Base-by-base conservation (phyloP, 2,113 vertebrate genomes). In the Tragelaphus strepsiceros region DNA sequence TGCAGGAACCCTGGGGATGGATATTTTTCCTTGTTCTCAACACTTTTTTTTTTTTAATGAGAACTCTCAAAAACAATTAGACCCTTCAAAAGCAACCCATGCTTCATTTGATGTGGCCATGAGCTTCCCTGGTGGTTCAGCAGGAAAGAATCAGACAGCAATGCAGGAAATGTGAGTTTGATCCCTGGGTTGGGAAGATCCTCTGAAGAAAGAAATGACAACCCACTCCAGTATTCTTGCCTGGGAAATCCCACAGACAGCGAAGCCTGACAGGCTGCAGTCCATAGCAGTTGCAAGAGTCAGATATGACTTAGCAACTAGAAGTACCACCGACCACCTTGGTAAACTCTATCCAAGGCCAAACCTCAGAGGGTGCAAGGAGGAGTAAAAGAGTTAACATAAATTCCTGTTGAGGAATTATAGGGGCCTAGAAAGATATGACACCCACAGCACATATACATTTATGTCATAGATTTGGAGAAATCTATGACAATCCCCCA, bases 21-120 rank as follows among this genome's bases (percentile, higher is more conserved):
- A 58, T 86, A 49, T 51, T 43, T 88, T 93, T 71, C 15, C 82
- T 94, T 46, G 28, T 97, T 95, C 59, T 91, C 96, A 62, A 83
- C 74, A 90, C 5, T 1, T 43, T 43, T 43, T 39, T 39, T 51
- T 82, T 82, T 82, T n/a, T 16, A 30, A 46, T 92, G n/a, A 93
- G 67, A 83, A 54, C 16, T 87, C 89, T 11, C 6, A 93, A 94
- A 58, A 77, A 56, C 53, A 85, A 51, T 78, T 84, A 62, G 26
- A 84, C 6, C 53, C 89, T 84, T 92, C 67, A 88, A 77, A 84
- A 92, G 6, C 56, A 92, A 1, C 16, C 35, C 46, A 51, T 13
- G 17, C 5, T 81, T 95, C 19, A 53, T 83, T 89, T 92, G 81
- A 83, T 19, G 11, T 53, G 32, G 6, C 7, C 30, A 78, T 82